phyloP scores from a whole-genome alignment of 2,113 vertebrate genomes.

The Chrysemys picta region DNA sequence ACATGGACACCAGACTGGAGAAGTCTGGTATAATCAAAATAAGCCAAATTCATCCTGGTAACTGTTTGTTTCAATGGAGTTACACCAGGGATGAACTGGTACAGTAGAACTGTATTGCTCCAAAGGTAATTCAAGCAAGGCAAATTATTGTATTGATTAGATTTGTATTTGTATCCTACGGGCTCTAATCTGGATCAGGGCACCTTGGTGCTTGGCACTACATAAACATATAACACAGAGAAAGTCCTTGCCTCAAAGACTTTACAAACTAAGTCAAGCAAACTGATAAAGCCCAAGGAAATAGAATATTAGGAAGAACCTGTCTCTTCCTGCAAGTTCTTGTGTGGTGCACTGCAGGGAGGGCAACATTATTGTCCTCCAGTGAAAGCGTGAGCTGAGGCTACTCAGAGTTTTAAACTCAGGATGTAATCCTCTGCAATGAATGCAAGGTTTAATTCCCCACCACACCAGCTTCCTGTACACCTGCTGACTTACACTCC shows the following conservation, averaged over 20 bases:
- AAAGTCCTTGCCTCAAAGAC: neutral
- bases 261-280: neutral
- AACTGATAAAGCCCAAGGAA: neutral
- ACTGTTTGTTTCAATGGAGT: neutral
- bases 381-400: neutral
- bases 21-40: neutral
- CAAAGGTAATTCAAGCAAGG: neutral
- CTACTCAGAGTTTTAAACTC: neutral
- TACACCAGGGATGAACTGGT: neutral
- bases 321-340: neutral
- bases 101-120: neutral
- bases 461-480: neutral
- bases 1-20: neutral
- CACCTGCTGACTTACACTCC: neutral
- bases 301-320: neutral
- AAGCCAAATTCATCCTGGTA: neutral
- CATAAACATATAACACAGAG: neutral
- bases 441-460: neutral
- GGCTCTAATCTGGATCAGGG: neutral
- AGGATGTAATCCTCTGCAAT: neutral
- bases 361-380: neutral
- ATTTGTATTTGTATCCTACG: neutral
- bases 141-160: neutral
- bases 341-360: neutral
- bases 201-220: neutral